These are phyloP conservation scores for Ictidomys tridecemlineatus DNA, from an alignment of 2,113 vertebrate species.

Conservation along the genomic window DNA sequence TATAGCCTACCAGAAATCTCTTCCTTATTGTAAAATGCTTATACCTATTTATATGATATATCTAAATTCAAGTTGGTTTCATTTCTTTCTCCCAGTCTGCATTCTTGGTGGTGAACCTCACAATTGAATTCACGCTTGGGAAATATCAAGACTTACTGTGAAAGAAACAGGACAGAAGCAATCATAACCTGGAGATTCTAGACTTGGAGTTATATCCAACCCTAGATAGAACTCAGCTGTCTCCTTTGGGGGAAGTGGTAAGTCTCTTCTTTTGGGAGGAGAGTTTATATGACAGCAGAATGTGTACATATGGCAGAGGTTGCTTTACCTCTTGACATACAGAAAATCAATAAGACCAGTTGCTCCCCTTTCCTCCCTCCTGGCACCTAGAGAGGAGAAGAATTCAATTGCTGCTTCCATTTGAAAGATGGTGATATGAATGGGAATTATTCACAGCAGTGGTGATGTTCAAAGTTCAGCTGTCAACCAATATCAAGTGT, in stretches of 20 bases:
- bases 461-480: not conserved
- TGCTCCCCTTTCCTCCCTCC: not conserved
- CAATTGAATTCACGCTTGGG: not conserved
- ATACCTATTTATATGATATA: not conserved
- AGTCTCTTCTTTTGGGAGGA: not conserved
- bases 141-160: not conserved
- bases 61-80: not conserved
- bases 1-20: not conserved
- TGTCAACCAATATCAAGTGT: not conserved
- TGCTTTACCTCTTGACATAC: not conserved
- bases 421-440: not conserved
- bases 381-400: not conserved
- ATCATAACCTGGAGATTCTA: not conserved
- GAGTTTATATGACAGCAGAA: no score
- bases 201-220: not conserved
- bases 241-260: not conserved
- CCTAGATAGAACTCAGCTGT: not conserved
- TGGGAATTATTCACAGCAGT: not conserved
- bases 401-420: not conserved
- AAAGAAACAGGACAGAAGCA: not conserved
- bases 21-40: not conserved
- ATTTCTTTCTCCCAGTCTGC: not conserved
- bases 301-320: not conserved
- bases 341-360: not conserved
- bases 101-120: not conserved